Conservation (phyloP, 2,888 invertebrate species). For the Drosophila macrospina region DNA sequence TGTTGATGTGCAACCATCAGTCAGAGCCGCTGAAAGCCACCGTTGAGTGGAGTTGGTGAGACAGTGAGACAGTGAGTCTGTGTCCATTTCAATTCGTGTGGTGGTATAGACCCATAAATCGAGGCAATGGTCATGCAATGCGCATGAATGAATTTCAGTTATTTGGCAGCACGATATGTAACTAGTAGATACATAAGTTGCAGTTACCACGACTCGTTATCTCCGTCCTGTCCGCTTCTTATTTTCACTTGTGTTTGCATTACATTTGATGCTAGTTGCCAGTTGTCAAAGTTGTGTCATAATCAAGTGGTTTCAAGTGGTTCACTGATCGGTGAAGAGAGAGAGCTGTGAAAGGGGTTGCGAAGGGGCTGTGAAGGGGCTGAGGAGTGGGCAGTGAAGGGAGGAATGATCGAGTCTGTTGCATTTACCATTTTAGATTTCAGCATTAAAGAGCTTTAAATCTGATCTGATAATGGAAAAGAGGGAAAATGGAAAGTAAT, state of each 20-base stretch:
- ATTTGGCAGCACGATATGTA: slow-evolving; percentile 54
- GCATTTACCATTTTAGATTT: slow-evolving; percentile 28
- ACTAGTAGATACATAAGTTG: slow-evolving; percentile 41
- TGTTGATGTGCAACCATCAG: slow-evolving; percentile 68
- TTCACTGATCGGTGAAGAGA: slow-evolving; percentile 11
- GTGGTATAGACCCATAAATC: slow-evolving; percentile 48
- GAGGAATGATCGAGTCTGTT: too few relatives aligned
- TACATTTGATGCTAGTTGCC: slow-evolving; percentile 34
- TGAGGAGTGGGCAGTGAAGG: background rate
- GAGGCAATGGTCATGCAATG: slow-evolving; percentile 57
- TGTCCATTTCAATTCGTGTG: slow-evolving; percentile 38
- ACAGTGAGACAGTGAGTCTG: slow-evolving; percentile 11
- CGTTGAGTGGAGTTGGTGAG: slow-evolving; percentile 18
- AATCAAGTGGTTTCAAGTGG: slow-evolving; percentile 47
- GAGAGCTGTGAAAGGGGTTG: too few relatives aligned
- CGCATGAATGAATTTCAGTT: slow-evolving; percentile 66
- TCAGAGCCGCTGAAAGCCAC: slow-evolving; percentile 35
- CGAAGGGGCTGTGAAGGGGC: background rate
- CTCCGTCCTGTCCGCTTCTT: background rate
- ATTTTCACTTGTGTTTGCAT: slow-evolving; percentile 38
- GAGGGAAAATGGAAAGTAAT: slow-evolving; percentile 43
- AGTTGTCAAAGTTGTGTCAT: slow-evolving; percentile 54
- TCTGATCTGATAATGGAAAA: background rate
- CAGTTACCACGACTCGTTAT: slow-evolving; percentile 27
- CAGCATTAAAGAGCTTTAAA: slow-evolving; percentile 2